Evolutionary conservation across 2,797 vertebrate genomes (phyloP), one percentile per base, ranked within the genome.

Genomic region (Lithobates pipiens): DNA sequence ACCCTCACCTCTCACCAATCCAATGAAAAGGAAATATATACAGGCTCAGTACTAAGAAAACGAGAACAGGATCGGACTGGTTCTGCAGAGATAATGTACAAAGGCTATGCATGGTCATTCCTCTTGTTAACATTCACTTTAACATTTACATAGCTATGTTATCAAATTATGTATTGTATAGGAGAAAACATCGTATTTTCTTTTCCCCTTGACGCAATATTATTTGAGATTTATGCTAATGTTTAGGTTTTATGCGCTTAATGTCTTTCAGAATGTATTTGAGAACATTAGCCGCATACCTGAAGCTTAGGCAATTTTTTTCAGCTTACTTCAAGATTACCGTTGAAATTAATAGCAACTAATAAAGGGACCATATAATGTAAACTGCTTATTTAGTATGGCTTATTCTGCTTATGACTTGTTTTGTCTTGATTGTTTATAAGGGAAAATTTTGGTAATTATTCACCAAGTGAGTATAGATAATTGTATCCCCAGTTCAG

Each of bases 1-100:
- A 86, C 85, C 79, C 79, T 86, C 79, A 86, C 79, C 79, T 50
- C 74, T 70, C 65, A 54, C 68, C 67, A 65, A 71, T 86, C 50
- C 54, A 77, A 67, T 67, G 68, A 73, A 57, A 42, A 86, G 80
- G 23, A 5, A 81, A 61, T 63, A 46, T 82, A 71, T 76, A 82
- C 75, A 86, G 44, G 54, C 36, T 77, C 36, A 36, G 39, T 42
- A 76, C 65, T 80, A 54, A 25, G 46, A 78, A 86, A 86, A 10
- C 11, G 25, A 29, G 61, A 82, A 75, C 85, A 44, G 50, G 85
- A 82, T 76, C 68, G 18, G 76, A 36, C 85, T 77, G 75, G 80
- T 82, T 86, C 23, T 23, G 15, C 5, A 34, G 39, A 73, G 36
- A 69, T 83, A 61, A 71, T 76, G 74, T 34, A 79, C 21, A 79